Conservation (phyloP, 1,140 invertebrate genomes). For the Nasonia vitripennis region DNA sequence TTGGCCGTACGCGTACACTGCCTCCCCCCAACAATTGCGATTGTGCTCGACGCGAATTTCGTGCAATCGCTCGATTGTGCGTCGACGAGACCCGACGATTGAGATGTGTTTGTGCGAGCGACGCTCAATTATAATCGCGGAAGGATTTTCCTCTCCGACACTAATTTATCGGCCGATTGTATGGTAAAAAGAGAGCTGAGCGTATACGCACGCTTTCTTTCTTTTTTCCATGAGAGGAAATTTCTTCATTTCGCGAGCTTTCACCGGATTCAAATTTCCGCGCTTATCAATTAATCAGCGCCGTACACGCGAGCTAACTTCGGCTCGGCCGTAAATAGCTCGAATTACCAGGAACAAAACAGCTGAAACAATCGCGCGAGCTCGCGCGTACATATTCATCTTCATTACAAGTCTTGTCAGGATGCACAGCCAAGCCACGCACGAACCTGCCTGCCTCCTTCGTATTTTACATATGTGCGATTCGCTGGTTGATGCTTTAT, state of each 20-base stretch:
- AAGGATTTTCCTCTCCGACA: background rate
- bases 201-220: background rate
- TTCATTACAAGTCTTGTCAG: slow-evolving; percentile 25
- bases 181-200: background rate
- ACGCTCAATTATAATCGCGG: too few species aligned
- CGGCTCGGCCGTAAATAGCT: background rate
- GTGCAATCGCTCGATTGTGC: slow-evolving; percentile 28
- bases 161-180: background rate
- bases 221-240: background rate
- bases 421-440: background rate
- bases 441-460: slow-evolving; percentile 2
- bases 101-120: background rate
- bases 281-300: background rate
- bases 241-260: background rate
- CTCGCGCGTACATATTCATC: slow-evolving; percentile 18
- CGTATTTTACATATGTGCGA: background rate
- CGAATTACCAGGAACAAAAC: slow-evolving; percentile 3
- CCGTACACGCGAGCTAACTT: background rate
- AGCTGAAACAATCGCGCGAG: background rate
- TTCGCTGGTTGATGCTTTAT: slow-evolving; percentile 18
- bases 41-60: slow-evolving; percentile 12
- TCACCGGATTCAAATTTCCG: background rate
- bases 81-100: background rate
- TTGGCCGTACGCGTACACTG: background rate
- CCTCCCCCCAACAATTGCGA: background rate